These are phyloP conservation scores for Odontocolon sp. DNA, from an alignment of 2,888 invertebrate genomes.

Conservation along the genomic window DNA sequence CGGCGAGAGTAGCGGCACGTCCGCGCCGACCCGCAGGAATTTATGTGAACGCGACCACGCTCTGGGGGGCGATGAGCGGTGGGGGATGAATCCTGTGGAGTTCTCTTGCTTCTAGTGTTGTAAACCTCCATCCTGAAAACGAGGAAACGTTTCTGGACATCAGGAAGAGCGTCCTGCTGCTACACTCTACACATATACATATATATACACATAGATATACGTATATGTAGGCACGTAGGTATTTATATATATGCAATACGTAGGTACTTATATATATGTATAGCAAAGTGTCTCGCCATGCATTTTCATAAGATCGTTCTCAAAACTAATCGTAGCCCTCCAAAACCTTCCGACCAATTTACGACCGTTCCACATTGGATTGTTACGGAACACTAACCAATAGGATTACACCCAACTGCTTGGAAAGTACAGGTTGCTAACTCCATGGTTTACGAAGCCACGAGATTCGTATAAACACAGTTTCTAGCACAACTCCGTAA, in stretches of 20 bases:
- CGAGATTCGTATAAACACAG: background rate
- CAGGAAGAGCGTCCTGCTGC: slow-evolving; percentile 49
- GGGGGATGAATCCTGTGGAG: slow-evolving; percentile 40
- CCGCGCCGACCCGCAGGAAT: slow-evolving; percentile 59
- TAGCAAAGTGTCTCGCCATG: slow-evolving; percentile 69
- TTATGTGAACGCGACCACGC: slow-evolving; percentile 57
- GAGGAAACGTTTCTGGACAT: slow-evolving; percentile 45
- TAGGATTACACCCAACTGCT: slow-evolving; percentile 45
- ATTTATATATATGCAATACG: too few relatives aligned
- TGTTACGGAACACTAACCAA: slow-evolving; percentile 43
- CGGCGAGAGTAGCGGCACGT: slow-evolving; percentile 55
- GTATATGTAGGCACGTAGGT: too few relatives aligned
- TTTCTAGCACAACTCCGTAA: slow-evolving; percentile 22
- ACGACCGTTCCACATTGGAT: slow-evolving; percentile 40
- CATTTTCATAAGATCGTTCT: slow-evolving; percentile 73
- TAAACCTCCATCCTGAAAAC: slow-evolving; percentile 49
- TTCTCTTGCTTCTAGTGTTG: slow-evolving; percentile 15
- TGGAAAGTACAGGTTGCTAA: slow-evolving; percentile 20
- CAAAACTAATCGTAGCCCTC: slow-evolving; percentile 51
- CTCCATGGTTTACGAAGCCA: slow-evolving; percentile 10
- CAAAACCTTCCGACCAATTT: slow-evolving; percentile 44
- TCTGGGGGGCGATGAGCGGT: slow-evolving; percentile 36
- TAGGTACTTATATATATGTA: background rate
- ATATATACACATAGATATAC: too few relatives aligned
- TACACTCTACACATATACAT: background rate